Conservation (phyloP, 2,797 vertebrate genomes). For the Macropodus opercularis region DNA sequence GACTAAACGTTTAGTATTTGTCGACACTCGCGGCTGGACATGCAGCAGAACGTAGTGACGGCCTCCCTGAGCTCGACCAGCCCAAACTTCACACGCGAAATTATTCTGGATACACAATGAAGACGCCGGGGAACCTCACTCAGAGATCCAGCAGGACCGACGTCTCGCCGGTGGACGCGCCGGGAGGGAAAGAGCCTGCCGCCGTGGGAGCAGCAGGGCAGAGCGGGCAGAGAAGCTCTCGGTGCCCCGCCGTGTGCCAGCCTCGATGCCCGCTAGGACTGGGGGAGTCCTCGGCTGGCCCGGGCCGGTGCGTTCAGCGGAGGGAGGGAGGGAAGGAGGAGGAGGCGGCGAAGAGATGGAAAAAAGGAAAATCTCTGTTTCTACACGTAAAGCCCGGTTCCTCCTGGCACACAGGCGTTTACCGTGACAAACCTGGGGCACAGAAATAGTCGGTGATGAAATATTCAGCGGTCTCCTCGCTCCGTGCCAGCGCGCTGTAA, state of each 20-base stretch:
- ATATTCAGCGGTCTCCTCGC: conserved; percentile 60
- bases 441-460: conserved; percentile 62
- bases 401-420: conserved; percentile 6
- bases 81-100: conserved; percentile 58
- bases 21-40: conserved; percentile 13
- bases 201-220: conserved; percentile 20
- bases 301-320: conserved; percentile 64
- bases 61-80: conserved; percentile 54
- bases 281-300: conserved; percentile 74
- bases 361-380: conserved; percentile 13
- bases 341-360: conserved; percentile 17
- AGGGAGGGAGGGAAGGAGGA: neutral
- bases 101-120: conserved; percentile 39
- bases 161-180: conserved; percentile 40
- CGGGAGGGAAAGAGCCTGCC: conserved; percentile 18
- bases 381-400: conserved; percentile 26
- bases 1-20: neutral
- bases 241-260: conserved; percentile 79
- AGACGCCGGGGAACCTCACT: conserved; percentile 65
- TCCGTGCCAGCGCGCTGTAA: conserved; percentile 61
- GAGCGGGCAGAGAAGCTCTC: conserved; percentile 56
- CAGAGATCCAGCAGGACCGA: conserved; percentile 52
- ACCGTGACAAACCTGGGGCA: conserved; percentile 26
- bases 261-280: conserved; percentile 74
- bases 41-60: conserved; percentile 38